A percentile compares a stretch with the other conserved stretches of the same genome.
These are phyloP conservation scores for Brachirus orientalis DNA, from an alignment of 2,113 vertebrate species.

Conservation along the genomic window DNA sequence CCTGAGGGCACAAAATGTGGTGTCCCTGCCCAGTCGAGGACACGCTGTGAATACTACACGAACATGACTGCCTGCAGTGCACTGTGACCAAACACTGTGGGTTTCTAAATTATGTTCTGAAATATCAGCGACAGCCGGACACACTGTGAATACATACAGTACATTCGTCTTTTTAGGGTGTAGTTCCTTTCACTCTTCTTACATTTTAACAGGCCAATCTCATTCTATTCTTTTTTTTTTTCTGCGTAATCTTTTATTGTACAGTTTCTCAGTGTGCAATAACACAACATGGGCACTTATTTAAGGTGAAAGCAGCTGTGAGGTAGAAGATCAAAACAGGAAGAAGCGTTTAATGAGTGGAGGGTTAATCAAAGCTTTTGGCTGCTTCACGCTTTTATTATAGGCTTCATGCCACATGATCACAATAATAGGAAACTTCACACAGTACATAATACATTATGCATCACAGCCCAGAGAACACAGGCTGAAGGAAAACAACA, in stretches of 20 bases:
- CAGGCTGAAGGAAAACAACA: slow-evolving; percentile 58
- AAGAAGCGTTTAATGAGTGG: slow-evolving; percentile 16
- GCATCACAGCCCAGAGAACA: slow-evolving; percentile 56
- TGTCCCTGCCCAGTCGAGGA: slow-evolving; percentile 20
- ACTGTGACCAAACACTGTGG: slow-evolving; percentile 20
- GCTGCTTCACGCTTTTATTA: slow-evolving; percentile 53
- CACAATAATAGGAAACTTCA: slow-evolving; percentile 64
- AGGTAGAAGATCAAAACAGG: slow-evolving; percentile 1
- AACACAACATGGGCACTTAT: background rate
- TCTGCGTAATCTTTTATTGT: background rate
- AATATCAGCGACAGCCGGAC: slow-evolving; percentile 24
- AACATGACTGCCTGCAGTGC: slow-evolving; percentile 31
- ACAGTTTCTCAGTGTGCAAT: background rate
- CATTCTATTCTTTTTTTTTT: background rate
- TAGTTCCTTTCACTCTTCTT: background rate
- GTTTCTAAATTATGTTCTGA: slow-evolving; percentile 32
- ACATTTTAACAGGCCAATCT: background rate
- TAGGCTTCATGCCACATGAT: slow-evolving; percentile 68
- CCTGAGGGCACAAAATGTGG: slow-evolving; percentile 40
- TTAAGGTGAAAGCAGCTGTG: no score
- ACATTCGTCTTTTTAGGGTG: no score
- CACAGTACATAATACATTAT: slow-evolving; percentile 61
- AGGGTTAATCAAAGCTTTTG: slow-evolving; percentile 61
- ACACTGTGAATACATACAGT: no score
- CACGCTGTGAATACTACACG: slow-evolving; percentile 41